These are phyloP conservation scores for Colinus virginianus DNA, from an alignment of 2,113 vertebrate genomes.

Conservation along the genomic window DNA sequence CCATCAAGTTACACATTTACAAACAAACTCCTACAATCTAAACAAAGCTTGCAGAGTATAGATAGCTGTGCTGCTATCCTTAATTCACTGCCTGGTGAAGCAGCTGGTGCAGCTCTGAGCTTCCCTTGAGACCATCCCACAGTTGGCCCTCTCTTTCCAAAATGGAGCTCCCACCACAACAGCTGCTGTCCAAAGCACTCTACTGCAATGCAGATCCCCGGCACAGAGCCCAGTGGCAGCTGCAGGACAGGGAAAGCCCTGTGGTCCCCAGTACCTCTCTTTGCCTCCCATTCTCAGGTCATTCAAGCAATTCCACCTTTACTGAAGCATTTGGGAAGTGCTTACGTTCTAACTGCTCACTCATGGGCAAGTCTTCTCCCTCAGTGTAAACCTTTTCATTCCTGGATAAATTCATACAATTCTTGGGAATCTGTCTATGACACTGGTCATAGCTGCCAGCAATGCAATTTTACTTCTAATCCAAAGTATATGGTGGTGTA, in stretches of 20 bases:
- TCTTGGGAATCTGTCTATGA: background rate
- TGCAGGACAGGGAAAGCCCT: background rate
- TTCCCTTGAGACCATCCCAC: background rate
- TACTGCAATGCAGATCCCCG: accelerated
- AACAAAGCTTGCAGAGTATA: background rate
- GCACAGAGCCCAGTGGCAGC: background rate
- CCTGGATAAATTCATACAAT: background rate
- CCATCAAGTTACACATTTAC: background rate
- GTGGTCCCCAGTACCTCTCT: background rate
- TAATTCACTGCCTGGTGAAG: background rate
- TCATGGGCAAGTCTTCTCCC: background rate
- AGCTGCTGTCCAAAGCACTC: background rate
- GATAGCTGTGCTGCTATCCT: background rate
- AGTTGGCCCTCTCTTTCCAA: background rate
- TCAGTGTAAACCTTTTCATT: background rate
- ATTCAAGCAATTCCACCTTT: background rate
- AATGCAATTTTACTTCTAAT: background rate
- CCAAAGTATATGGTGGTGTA: background rate
- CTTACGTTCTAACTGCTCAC: background rate
- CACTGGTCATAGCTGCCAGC: background rate
- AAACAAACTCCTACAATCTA: constrained; percentile 3
- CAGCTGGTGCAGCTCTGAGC: background rate
- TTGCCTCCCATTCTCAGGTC: background rate
- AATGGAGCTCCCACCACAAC: background rate
- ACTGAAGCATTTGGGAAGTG: background rate